Evolutionary conservation across 2,888 invertebrate species (phyloP).

Genomic region (Agriopis leucophaearia): DNA sequence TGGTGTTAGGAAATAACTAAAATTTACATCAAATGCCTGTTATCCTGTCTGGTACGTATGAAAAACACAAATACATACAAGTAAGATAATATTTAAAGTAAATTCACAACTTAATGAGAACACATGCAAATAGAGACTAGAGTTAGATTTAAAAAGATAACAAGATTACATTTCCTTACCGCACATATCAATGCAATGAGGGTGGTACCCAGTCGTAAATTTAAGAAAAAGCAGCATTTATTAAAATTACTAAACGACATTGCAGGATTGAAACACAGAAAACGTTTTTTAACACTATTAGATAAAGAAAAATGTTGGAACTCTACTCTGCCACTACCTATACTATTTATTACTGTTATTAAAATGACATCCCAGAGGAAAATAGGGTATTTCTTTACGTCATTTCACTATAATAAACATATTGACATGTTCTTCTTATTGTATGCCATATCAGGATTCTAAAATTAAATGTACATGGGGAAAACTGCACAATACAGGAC

Average conservation of each 20-base stretch:
- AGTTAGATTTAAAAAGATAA: too few relatives aligned
- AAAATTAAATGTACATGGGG: background rate
- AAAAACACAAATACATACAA: too few relatives aligned
- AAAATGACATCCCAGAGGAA: constrained; percentile 2
- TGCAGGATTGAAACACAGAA: background rate
- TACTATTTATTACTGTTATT: background rate
- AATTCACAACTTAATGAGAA: too few relatives aligned
- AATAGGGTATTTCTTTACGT: background rate
- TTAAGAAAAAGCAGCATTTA: constrained; percentile 4
- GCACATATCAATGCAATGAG: constrained; percentile 11
- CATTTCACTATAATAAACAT: too few relatives aligned
- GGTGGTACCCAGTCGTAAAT: constrained; percentile 2
- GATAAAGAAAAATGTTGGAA: background rate
- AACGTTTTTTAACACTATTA: background rate
- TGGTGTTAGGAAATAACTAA: too few relatives aligned
- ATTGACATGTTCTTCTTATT: too few relatives aligned
- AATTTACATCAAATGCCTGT: too few relatives aligned
- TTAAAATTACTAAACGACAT: constrained; percentile 5
- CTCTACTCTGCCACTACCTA: background rate
- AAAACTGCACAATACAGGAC: background rate
- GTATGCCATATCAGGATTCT: background rate
- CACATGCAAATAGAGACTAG: too few relatives aligned
- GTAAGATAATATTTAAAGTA: too few relatives aligned
- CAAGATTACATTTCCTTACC: constrained; percentile 1
- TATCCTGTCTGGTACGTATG: too few relatives aligned